These are phyloP conservation scores for Tinamus guttatus DNA, from an alignment of 2,113 vertebrate genomes.

Conservation along the genomic window DNA sequence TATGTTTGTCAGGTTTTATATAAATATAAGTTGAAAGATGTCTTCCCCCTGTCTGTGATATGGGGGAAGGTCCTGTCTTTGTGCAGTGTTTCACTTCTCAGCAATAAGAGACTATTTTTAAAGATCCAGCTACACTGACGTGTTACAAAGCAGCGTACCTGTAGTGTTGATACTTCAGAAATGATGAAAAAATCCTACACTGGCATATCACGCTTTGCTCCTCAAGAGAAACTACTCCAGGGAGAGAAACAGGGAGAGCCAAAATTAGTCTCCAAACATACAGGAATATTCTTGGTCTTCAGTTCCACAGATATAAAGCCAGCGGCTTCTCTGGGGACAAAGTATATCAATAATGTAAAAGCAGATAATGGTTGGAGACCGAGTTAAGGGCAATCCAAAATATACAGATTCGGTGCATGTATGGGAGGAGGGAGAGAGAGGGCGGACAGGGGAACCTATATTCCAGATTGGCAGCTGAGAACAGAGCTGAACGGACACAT, in stretches of 20 bases:
- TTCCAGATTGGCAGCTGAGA: background rate
- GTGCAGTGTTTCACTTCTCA: background rate
- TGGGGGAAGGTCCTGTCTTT: background rate
- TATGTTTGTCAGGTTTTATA: conserved; percentile 40
- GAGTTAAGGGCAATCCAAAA: background rate
- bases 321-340: background rate
- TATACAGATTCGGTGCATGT: rapidly evolving
- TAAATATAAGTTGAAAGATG: conserved; percentile 53
- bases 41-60: background rate
- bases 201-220: background rate
- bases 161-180: background rate
- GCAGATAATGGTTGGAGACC: background rate
- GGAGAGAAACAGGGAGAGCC: background rate
- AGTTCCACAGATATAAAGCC: background rate
- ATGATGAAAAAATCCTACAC: background rate
- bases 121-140: background rate
- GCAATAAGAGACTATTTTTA: conserved; percentile 36
- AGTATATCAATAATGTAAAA: background rate
- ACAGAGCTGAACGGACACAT: background rate
- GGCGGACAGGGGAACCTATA: background rate
- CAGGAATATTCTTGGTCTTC: background rate
- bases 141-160: conserved; percentile 11
- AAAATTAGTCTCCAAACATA: background rate
- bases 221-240: background rate
- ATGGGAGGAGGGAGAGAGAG: background rate